These are phyloP conservation scores for Sebastes umbrosus DNA, from an alignment of 2,797 vertebrate genomes.

Conservation along the genomic window DNA sequence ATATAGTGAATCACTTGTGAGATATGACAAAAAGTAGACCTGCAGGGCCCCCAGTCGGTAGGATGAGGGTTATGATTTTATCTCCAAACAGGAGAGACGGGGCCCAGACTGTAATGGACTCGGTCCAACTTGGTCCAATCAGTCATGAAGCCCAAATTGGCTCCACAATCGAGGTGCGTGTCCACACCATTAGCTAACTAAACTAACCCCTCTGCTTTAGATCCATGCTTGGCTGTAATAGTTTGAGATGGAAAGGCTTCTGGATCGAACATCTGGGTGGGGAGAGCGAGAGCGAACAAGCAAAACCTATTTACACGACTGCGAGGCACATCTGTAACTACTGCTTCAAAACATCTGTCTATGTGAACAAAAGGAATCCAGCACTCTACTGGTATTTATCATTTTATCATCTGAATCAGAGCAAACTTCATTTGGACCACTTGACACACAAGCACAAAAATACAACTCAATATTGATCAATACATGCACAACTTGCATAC, in stretches of 20 bases:
- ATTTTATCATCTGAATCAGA: not conserved
- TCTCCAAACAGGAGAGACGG: not conserved
- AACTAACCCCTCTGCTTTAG: conserved; percentile 2
- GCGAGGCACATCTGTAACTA: not conserved
- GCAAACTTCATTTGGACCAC: not conserved
- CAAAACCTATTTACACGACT: not conserved
- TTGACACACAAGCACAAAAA: not conserved
- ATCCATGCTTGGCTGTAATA: not conserved
- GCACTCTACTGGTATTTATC: not conserved
- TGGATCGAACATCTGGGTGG: not conserved
- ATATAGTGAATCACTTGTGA: not conserved
- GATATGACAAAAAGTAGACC: not conserved
- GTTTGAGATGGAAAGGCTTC: not conserved
- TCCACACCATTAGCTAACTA: not conserved
- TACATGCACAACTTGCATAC: not conserved
- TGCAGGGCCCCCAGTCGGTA: too few species aligned
- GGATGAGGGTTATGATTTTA: not conserved
- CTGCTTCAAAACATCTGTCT: not conserved
- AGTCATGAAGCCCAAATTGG: not conserved
- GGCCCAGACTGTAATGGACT: not conserved
- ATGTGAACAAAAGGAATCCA: not conserved
- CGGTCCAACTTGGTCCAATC: not conserved
- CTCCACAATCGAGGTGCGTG: not conserved
- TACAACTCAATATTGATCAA: not conserved
- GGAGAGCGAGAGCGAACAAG: not conserved